These are phyloP conservation scores for Sterrhoptilus dennistouni DNA, from an alignment of 2,113 vertebrate genomes.

Conservation along the genomic window DNA sequence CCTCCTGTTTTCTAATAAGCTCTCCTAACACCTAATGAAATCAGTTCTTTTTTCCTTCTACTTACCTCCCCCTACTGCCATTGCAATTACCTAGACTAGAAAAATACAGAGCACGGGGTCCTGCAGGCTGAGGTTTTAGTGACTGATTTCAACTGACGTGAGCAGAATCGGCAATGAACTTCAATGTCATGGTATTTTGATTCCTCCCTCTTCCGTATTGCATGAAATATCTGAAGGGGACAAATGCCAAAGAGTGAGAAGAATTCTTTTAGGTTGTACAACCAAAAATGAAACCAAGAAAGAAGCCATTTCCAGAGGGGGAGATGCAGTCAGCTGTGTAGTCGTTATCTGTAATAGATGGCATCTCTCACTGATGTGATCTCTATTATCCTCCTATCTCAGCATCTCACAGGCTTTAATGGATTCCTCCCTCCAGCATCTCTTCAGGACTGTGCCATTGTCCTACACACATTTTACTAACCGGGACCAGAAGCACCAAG, in stretches of 20 bases:
- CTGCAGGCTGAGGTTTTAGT: constrained; percentile 43
- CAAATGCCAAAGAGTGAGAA: constrained; percentile 18
- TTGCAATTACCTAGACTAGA: constrained; percentile 36
- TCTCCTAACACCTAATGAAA: constrained; percentile 55
- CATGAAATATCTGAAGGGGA: constrained; percentile 28
- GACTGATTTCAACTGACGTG: constrained; percentile 56
- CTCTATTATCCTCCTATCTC: constrained; percentile 35
- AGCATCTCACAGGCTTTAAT: constrained; percentile 32
- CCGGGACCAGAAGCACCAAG: neutral
- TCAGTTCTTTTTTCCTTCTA: constrained; percentile 53
- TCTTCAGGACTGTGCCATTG: neutral
- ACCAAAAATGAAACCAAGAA: constrained; percentile 64
- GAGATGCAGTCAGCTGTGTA: constrained; percentile 51
- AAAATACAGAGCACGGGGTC: constrained; percentile 52
- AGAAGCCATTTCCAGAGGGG: constrained; percentile 50
- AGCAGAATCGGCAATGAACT: constrained; percentile 54
- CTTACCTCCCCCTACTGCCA: constrained; percentile 68
- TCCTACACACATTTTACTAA: neutral
- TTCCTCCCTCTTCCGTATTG: neutral
- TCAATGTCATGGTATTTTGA: constrained; percentile 55
- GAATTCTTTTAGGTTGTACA: neutral
- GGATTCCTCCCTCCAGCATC: constrained; percentile 14
- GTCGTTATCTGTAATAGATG: constrained; percentile 38
- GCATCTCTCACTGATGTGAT: constrained; percentile 45
- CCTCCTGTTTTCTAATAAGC: constrained; percentile 37